A percentile compares a stretch with the other conserved stretches of the same genome.
These are phyloP conservation scores for Butorides virescens DNA, from an alignment of 2,113 vertebrate species.

Conservation along the genomic window DNA sequence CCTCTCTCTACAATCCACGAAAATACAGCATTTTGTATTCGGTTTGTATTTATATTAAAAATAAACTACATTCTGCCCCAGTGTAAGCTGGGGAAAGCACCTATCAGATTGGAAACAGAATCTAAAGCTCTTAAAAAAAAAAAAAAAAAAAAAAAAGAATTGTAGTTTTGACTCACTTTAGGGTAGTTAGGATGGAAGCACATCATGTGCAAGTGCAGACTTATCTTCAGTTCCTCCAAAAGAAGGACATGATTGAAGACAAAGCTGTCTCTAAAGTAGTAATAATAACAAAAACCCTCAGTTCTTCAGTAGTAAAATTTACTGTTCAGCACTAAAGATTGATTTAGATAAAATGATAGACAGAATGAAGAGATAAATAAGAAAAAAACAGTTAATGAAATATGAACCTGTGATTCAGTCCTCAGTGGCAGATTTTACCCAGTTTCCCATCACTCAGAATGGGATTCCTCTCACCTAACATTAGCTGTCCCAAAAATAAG, in stretches of 20 bases:
- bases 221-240: background rate
- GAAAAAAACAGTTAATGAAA: background rate
- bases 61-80: background rate
- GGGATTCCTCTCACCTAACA: background rate
- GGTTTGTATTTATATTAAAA: background rate
- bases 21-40: background rate
- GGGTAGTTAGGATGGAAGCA: background rate
- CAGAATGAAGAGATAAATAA: background rate
- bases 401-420: background rate
- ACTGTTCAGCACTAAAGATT: background rate
- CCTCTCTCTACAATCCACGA: background rate
- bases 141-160: background rate
- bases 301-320: background rate
- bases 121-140: background rate
- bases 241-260: background rate
- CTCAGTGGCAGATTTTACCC: too few species aligned
- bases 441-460: background rate
- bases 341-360: background rate
- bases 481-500: background rate
- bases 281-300: background rate
- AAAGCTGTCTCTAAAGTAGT: background rate
- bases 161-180: background rate
- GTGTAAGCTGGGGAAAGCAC: background rate
- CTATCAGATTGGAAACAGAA: background rate
- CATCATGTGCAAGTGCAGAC: background rate